phyloP scores from a whole-genome alignment of 2,888 invertebrate genomes.

The Lycia hirtaria region DNA sequence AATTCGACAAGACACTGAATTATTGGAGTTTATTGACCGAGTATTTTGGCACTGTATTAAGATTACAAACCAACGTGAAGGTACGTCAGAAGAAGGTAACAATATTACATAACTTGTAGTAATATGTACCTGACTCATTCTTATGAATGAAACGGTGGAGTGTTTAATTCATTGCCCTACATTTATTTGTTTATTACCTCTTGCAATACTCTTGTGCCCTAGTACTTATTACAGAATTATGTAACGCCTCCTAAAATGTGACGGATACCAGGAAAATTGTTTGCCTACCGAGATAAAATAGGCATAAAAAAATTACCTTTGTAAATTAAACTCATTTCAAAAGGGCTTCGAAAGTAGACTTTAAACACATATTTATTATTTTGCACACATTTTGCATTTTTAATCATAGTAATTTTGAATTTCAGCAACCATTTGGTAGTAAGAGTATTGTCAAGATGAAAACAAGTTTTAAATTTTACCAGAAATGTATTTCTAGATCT shows the following conservation, averaged over 20 bases:
- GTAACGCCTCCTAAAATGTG: conserved; percentile 60
- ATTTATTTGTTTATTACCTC: conserved; percentile 46
- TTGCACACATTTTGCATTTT: too few species aligned
- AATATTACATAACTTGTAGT: conserved; percentile 17
- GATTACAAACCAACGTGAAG: not conserved
- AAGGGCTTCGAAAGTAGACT: too few species aligned
- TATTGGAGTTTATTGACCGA: conserved; percentile 24
- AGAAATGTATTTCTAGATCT: too few species aligned
- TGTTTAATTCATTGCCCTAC: conserved; percentile 48
- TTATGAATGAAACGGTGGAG: conserved; percentile 48
- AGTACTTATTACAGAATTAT: conserved; percentile 77
- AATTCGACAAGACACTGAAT: conserved; percentile 2
- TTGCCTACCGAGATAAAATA: too few species aligned
- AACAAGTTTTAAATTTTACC: too few species aligned
- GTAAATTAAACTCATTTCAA: too few species aligned
- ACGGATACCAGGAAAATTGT: conserved; percentile 40
- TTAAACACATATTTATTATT: too few species aligned
- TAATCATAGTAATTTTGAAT: too few species aligned
- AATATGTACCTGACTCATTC: conserved; percentile 44
- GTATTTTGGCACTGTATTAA: conserved; percentile 19
- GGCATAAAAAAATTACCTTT: too few species aligned
- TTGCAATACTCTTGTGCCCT: conserved; percentile 57
- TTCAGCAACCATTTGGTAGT: too few species aligned
- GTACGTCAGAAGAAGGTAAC: conserved; percentile 25
- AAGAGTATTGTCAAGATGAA: too few species aligned